Conservation (phyloP, 2,113 vertebrate genomes). For the Chitala chitala region DNA sequence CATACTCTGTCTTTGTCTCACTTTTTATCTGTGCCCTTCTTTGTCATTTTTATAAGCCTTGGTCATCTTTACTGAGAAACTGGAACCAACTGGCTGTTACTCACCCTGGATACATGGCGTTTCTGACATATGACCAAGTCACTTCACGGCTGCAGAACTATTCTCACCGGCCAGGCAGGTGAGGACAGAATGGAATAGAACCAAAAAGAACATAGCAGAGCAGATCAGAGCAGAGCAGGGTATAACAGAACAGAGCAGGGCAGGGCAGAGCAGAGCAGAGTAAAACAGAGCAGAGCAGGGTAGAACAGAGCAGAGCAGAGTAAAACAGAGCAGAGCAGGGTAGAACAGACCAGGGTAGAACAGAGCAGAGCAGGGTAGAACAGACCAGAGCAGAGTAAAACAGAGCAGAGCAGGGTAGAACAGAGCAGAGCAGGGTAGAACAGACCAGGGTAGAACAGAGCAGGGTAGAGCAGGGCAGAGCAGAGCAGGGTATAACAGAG, state of each 20-base stretch:
- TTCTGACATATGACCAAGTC: conserved; percentile 82
- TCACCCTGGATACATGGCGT: conserved; percentile 84
- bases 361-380: too few species aligned
- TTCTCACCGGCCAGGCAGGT: conserved; percentile 74
- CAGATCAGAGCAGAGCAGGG: too few species aligned
- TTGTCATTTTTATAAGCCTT: conserved; percentile 59
- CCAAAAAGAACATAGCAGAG: too few species aligned
- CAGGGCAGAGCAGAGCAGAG: too few species aligned
- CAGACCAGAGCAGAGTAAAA: too few species aligned
- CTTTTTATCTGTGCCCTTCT: background rate
- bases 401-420: background rate
- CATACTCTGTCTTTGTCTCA: too few species aligned
- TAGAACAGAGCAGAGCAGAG: background rate
- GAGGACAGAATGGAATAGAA: too few species aligned
- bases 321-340: too few species aligned
- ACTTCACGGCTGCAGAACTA: conserved; percentile 60
- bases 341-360: too few species aligned
- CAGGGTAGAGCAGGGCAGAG: too few species aligned
- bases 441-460: background rate
- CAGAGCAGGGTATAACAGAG: too few species aligned
- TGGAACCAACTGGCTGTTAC: conserved; percentile 79
- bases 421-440: background rate
- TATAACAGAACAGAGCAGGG: too few species aligned
- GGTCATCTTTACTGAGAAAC: conserved; percentile 73
- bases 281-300: background rate